These are phyloP conservation scores for Rhynchophorus ferrugineus DNA, from an alignment of 1,140 invertebrate species.

Conservation along the genomic window DNA sequence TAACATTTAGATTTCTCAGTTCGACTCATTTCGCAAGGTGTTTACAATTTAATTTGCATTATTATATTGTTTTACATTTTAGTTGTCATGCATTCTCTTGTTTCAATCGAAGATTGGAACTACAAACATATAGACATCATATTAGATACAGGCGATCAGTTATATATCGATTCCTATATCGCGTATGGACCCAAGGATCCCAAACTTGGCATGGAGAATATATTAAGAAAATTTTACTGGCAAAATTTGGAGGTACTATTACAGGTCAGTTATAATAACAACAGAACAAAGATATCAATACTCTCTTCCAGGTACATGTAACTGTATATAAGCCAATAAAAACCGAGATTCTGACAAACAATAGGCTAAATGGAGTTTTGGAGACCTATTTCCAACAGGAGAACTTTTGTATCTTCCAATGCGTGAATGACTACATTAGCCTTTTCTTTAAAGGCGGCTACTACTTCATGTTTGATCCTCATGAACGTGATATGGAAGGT, in stretches of 20 bases:
- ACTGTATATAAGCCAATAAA: slow-evolving; percentile 33
- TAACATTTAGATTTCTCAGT: no score
- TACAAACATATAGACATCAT: slow-evolving; percentile 34
- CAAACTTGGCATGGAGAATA: slow-evolving; percentile 30
- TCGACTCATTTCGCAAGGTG: no score
- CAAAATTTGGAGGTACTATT: slow-evolving; percentile 6
- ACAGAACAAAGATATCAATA: slow-evolving; percentile 10
- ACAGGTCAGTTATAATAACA: slow-evolving; percentile 13
- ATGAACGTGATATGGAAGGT: slow-evolving; percentile 29
- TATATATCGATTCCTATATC: slow-evolving; percentile 38
- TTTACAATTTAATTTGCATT: no score
- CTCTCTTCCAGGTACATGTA: slow-evolving; percentile 25
- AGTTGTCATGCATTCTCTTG: slow-evolving; percentile 23
- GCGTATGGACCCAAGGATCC: slow-evolving; percentile 30
- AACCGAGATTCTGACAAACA: slow-evolving; percentile 18
- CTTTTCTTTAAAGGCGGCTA: slow-evolving; percentile 32
- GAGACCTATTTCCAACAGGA: slow-evolving; percentile 33
- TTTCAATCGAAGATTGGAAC: slow-evolving; percentile 31
- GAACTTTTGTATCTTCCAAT: slow-evolving; percentile 30
- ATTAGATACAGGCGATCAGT: slow-evolving; percentile 34
- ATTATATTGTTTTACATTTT: no score
- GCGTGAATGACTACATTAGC: slow-evolving; percentile 24
- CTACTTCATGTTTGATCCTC: slow-evolving; percentile 37
- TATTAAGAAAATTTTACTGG: slow-evolving; percentile 30
- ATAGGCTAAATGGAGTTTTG: slow-evolving; percentile 21